Percentiles rank a stretch among this genome's conserved stretches.
These are phyloP conservation scores for Geophilus truncorum DNA, from an alignment of 2,888 invertebrate genomes.

Conservation along the genomic window DNA sequence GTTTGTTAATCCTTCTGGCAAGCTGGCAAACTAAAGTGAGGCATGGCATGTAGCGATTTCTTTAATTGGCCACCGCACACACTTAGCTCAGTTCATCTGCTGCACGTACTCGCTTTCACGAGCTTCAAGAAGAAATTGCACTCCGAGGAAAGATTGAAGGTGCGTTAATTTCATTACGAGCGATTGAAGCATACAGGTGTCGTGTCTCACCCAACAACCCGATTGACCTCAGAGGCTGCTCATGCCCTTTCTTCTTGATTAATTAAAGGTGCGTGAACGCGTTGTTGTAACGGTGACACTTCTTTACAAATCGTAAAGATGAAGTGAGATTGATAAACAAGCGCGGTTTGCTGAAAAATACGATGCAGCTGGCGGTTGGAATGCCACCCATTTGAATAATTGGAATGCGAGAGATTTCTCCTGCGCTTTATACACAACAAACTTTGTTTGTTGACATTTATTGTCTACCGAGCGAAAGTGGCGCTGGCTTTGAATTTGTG, in stretches of 20 bases:
- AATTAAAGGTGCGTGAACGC: neutral
- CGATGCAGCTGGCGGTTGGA: neutral
- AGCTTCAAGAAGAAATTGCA: neutral
- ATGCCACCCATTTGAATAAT: neutral
- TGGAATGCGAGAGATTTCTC: neutral
- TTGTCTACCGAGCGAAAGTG: too few relatives aligned
- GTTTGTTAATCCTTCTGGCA: neutral
- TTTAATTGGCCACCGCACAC: neutral
- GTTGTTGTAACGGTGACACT: too few relatives aligned
- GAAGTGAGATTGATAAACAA: too few relatives aligned
- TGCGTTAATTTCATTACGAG: neutral
- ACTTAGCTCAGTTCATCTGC: neutral
- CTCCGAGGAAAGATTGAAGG: neutral
- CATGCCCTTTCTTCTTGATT: neutral
- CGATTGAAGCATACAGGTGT: slow-evolving; percentile 7
- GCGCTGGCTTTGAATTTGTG: too few relatives aligned
- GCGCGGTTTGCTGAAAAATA: neutral
- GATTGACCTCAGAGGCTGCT: neutral
- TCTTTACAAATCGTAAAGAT: too few relatives aligned
- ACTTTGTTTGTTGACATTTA: too few relatives aligned
- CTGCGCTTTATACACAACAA: too few relatives aligned
- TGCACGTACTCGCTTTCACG: neutral
- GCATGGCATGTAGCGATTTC: neutral
- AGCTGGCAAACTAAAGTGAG: neutral
- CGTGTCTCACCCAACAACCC: neutral